Conservation (phyloP, 2,888 invertebrate genomes). For the Theodoxus fluviatilis region DNA sequence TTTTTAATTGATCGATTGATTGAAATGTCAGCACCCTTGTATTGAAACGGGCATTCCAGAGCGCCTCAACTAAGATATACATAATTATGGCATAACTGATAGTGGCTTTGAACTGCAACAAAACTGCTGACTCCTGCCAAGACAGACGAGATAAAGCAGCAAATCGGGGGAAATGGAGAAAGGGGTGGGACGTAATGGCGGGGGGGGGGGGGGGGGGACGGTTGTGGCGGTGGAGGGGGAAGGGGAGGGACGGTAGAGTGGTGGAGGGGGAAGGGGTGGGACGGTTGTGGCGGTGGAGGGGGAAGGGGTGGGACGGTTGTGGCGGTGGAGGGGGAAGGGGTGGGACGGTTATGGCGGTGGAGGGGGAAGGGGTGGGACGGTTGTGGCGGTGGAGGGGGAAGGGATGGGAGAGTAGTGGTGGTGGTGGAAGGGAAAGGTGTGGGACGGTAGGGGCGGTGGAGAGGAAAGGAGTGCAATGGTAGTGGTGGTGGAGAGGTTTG, state of each 20-base stretch:
- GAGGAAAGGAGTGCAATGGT: not conserved
- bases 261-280: not conserved
- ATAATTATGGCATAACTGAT: too few species aligned
- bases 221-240: not conserved
- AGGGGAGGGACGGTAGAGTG: not conserved
- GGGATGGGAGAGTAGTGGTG: not conserved
- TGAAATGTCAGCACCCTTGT: too few species aligned
- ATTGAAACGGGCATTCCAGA: too few species aligned
- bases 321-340: not conserved
- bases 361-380: slow-evolving; percentile 21
- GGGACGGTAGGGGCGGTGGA: not conserved
- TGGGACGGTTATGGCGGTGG: not conserved
- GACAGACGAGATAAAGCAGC: not conserved
- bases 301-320: not conserved
- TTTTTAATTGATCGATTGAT: too few species aligned
- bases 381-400: not conserved
- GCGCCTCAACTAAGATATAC: too few species aligned
- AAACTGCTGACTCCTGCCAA: too few species aligned
- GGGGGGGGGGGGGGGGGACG: not conserved
- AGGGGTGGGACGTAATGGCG: not conserved
- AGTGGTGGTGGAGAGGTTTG: not conserved
- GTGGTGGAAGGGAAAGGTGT: not conserved
- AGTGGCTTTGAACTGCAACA: too few species aligned
- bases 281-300: not conserved
- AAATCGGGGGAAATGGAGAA: not conserved